Conservation (phyloP, 30 jellyfish, hydroid and myxozoan species). For the Aurelia aurita complex sp. Pacific region DNA sequence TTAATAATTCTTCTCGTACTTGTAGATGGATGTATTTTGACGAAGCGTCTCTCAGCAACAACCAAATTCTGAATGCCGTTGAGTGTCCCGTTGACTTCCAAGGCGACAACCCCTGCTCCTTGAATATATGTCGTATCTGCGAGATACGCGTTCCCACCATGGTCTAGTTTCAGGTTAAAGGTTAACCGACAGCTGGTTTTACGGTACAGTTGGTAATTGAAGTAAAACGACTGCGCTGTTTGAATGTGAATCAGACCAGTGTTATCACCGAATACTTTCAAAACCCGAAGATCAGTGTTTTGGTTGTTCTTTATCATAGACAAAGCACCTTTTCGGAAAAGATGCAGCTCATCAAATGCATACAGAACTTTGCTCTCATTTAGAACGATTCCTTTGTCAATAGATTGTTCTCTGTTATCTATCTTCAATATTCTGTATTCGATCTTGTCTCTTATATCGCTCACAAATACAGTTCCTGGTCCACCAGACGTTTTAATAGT, state of each 20-base stretch:
- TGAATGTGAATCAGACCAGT: constrained; percentile 60
- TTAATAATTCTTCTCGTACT: constrained; percentile 24
- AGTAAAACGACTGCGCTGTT: constrained; percentile 28
- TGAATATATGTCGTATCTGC: constrained; percentile 49
- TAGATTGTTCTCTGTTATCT: constrained; percentile 20
- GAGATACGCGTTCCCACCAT: constrained; percentile 59
- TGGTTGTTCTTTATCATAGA: background rate
- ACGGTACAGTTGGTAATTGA: constrained; percentile 38
- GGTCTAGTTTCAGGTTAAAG: constrained; percentile 51
- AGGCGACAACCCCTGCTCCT: constrained; percentile 55
- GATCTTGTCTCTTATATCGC: constrained; percentile 55
- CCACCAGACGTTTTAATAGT: constrained; percentile 40
- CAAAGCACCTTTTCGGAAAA: constrained; percentile 41
- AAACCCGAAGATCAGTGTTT: constrained; percentile 8
- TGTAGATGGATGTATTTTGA: constrained; percentile 56
- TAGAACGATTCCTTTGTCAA: constrained; percentile 22
- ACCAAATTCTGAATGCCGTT: constrained; percentile 47
- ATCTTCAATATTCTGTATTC: constrained; percentile 35
- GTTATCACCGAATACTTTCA: constrained; percentile 49
- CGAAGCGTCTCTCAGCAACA: constrained; percentile 46
- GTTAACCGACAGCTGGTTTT: constrained; percentile 36
- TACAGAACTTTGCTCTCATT: constrained; percentile 41
- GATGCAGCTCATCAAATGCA: constrained; percentile 55
- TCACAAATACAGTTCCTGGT: constrained; percentile 55
- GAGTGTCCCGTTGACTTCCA: constrained; percentile 66